Conservation (phyloP, 1,140 invertebrate genomes). For the Eriosoma lanigerum region DNA sequence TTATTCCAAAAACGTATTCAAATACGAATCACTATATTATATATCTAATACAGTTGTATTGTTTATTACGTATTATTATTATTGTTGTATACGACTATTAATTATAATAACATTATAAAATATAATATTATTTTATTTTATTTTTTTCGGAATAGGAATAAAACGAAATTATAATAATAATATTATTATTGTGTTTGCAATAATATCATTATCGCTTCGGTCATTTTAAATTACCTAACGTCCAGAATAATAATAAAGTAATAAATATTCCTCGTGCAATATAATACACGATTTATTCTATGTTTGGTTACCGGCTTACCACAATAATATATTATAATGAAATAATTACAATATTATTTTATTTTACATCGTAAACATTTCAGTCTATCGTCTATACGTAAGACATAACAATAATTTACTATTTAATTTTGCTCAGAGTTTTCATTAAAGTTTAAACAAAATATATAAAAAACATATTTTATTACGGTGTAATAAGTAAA, state of each 20-base stretch:
- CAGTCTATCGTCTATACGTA: neutral
- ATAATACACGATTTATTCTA: neutral
- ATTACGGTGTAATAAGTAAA: neutral
- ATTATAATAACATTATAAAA: neutral
- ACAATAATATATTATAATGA: conserved; percentile 3
- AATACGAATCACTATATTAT: conserved; percentile 1
- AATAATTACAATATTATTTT: conserved; percentile 7
- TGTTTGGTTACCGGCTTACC: too few species aligned
- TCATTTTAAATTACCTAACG: neutral
- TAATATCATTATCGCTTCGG: neutral
- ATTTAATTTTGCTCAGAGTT: neutral
- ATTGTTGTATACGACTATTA: too few species aligned
- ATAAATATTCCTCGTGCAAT: neutral
- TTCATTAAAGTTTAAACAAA: neutral
- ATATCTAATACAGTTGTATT: neutral
- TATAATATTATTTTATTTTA: conserved; percentile 19
- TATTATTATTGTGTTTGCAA: neutral
- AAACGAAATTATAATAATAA: neutral
- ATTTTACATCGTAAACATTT: conserved; percentile 30
- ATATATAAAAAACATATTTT: neutral
- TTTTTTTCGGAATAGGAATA: neutral
- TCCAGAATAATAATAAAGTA: neutral
- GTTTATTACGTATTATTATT: conserved; percentile 9
- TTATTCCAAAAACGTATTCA: conserved; percentile 15
- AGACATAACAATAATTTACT: conserved; percentile 3